Evolutionary conservation across 2,888 invertebrate genomes (phyloP), one percentile per base, ranked within the genome.

Genomic region (Lycocerus yunnanus): DNA sequence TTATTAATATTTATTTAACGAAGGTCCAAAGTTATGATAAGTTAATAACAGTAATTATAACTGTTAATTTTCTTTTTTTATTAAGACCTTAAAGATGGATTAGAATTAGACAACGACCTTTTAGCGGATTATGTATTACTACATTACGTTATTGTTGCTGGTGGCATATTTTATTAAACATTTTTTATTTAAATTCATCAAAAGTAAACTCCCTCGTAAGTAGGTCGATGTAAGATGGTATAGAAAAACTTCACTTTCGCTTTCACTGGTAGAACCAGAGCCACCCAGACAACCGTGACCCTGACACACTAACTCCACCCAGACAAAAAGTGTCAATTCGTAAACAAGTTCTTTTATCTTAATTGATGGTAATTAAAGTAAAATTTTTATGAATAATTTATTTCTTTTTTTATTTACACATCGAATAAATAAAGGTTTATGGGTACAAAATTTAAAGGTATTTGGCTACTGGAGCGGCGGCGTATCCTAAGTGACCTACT

Each of bases 401-500:
- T 66, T 67, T 24, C 72, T 58, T 68, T 43, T 66, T 72, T 60
- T 75, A 75, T 72, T 58, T 75, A 75, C 75, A 75, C 71, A 72
- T 72, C 61, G 66, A 72, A 68, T 72, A 75, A 69, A 75, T 15
- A 69, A 71, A 69, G 60, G 69, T 71, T 71, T 59, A 65, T 66
- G 60, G 59, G 43, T 18, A n/a, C 9, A 58, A 43, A 21, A 65
- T 24, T 73, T 73, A 73, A 18, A 69, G 61, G 11, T 58, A 67
- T 67, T 91, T 91, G 20, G 90, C 72, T 4, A 73, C 27, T 16
- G 73, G 75, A 69, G 79, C 77, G 18, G 60, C 60, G 66, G 66
- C 65, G 15, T 66, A 66, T 43, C 15, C 66, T 66, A 61, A 60
- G 15, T 71, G 60, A 20, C 73, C 73, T 65, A 78, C 69, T 1